A percentile compares a stretch with the other conserved stretches of the same genome.
Conservation (phyloP, 2,888 invertebrate species). For the Dasysyrphus albostriatus region DNA sequence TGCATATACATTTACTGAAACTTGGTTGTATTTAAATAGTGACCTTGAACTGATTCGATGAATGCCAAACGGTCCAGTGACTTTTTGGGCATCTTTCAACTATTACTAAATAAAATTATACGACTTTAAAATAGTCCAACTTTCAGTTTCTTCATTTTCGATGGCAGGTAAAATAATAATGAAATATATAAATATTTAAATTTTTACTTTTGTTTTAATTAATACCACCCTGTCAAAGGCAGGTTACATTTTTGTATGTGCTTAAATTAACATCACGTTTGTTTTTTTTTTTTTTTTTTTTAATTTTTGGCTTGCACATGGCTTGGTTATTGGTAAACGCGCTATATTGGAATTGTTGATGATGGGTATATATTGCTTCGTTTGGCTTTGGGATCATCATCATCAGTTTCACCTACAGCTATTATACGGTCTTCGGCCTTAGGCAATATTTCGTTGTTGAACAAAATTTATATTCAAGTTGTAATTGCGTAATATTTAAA, state of each 20-base stretch:
- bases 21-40: neutral
- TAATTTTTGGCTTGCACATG: slow-evolving; percentile 4
- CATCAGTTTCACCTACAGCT: slow-evolving; percentile 14
- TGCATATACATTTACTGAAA: neutral
- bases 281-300: neutral
- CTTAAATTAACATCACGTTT: slow-evolving; percentile 46
- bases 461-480: slow-evolving; percentile 10
- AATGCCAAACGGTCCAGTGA: slow-evolving; percentile 17
- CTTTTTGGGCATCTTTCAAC: slow-evolving; percentile 29
- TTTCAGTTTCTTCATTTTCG: neutral
- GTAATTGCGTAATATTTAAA: neutral
- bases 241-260: slow-evolving; percentile 14
- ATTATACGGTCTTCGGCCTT: slow-evolving; percentile 44
- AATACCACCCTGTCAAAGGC: neutral
- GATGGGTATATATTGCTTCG: slow-evolving; percentile 18
- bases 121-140: neutral
- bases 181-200: slow-evolving; percentile 3
- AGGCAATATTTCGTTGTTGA: slow-evolving; percentile 17
- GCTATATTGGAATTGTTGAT: neutral
- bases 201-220: slow-evolving; percentile 6
- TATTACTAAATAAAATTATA: slow-evolving; percentile 7
- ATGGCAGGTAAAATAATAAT: neutral
- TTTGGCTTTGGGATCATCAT: slow-evolving; percentile 23
- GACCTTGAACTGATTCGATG: slow-evolving; percentile 53
- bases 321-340: neutral